Base-by-base conservation (phyloP, 2,113 vertebrate genomes). In the Coturnix japonica region DNA sequence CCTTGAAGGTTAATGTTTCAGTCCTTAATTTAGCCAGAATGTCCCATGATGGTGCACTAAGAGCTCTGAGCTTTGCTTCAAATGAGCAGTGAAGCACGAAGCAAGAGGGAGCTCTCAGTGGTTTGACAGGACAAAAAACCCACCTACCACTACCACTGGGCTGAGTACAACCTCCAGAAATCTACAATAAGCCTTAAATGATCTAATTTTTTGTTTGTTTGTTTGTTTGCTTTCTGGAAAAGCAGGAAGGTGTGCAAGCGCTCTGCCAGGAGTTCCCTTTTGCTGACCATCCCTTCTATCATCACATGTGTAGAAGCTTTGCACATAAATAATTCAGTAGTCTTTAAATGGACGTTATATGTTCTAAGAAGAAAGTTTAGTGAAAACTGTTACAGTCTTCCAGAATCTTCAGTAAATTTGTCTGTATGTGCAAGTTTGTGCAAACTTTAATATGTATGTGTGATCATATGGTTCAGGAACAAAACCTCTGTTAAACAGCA, bases 361-460 rank as follows among this genome's bases (percentile, higher is more conserved):
- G 3, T 49, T 67, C 53, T 47, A 60, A 72, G 54, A 22, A 73
- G 39, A 51, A 73, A 44, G 41, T 18, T 5, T 22, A 41, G 18
- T 31, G 19, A 33, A 80, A 59, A 18, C 6, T 53, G 7, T 69
- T 81, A 12, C 2, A 8, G 15, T 3, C 21, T 37, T 82, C 41
- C 33, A 43, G 30, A 7, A 35, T 65, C 30, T 43, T 73, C 35
- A 33, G 39, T 37, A 72, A 11, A 44, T 61, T 11, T 57, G 14
- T 61, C 9, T 61, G 39, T 46, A 17, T 5, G 3, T 4, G 0
- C 0, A 0, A 5, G 14, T 7, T 14, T 63, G 8, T 28, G 39
- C 3, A 19, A 17, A 23, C 4, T 0, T 22, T 57, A 57, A 1
- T 37, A 0, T 6, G 2, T 13, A 17, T 15, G 8, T 18, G n/a